Base-by-base conservation (phyloP, 2,113 vertebrate genomes). In the Rhabdornis inornatus region DNA sequence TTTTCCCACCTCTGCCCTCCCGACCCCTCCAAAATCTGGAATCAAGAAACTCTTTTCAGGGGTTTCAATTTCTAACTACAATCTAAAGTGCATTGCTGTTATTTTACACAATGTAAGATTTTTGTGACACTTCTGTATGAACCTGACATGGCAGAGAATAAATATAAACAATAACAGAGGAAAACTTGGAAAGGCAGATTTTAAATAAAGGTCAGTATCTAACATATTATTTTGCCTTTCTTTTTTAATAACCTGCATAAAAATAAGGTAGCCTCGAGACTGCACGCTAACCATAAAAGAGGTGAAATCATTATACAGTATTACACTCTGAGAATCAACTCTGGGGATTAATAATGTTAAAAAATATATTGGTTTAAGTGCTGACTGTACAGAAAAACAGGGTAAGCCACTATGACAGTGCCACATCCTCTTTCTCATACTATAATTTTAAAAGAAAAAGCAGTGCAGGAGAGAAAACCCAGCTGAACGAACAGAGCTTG, bases 371-470 rank as follows among this genome's bases (percentile, higher is more conserved):
- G 19, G 2, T 64, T 92, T 39, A 76, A 30, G 6, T 56, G 65
- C 28, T 89, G 39, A 42, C 19, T 55, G 6, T 11, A 31, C 59
- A 88, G 66, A 39, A 87, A 82, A 91, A 2, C 3, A 56, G 10
- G 44, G 22, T 23, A 39, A 53, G 21, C 6, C 49, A 3, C 45
- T 30, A 1, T 5, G 21, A 17, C 14, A 35, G 4, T 1, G 2
- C 15, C 15, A 59, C 42, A 40, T 50, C 45, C 35, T 25, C 53
- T 56, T 79, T 39, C 42, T 18, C 27, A 31, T 57, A 4, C 25
- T 33, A 11, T 23, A 12, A 53, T 83, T 88, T 35, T 64, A 19
- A 75, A 76, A 76, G 28, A 64, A 28, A 77, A 79, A 93, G 31
- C 16, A 60, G 13, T 16, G 8, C 22, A 52, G 31, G 14, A 50